A percentile compares a stretch with the other conserved stretches of the same genome.
phyloP scores from a whole-genome alignment of 2,797 vertebrate genomes.

The Lagodon rhomboides region DNA sequence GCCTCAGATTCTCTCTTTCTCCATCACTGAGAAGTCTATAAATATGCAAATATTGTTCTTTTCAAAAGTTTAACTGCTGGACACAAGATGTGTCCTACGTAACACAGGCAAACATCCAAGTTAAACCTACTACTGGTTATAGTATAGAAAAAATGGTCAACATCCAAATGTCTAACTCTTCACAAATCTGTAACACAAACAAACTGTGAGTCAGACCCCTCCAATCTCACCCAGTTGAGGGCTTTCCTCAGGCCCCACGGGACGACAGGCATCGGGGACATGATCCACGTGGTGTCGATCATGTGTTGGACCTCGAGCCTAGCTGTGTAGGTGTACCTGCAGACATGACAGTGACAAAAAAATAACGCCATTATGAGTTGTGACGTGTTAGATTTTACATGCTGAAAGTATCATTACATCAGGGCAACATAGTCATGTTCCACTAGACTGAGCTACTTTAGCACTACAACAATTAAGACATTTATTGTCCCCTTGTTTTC shows the following conservation, averaged over 20 bases:
- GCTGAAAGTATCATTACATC: background rate
- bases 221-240: constrained; percentile 90
- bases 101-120: too few relatives aligned
- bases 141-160: too few relatives aligned
- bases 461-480: background rate
- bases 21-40: too few relatives aligned
- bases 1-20: too few relatives aligned
- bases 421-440: background rate
- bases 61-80: background rate
- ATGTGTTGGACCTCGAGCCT: constrained; percentile 92
- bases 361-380: background rate
- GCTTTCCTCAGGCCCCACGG: constrained; percentile 96
- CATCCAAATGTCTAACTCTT: background rate
- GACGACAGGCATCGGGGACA: constrained; percentile 91
- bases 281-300: constrained; percentile 95
- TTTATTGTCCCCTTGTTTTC: background rate
- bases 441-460: background rate
- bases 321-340: constrained; percentile 87
- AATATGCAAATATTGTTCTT: background rate
- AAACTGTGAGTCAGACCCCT: background rate
- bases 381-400: background rate
- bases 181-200: background rate
- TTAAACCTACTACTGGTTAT: too few relatives aligned
- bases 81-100: background rate
- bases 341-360: constrained; percentile 7